Evolutionary conservation across 1,140 invertebrate genomes (phyloP).

Genomic region (Agrypnia vestita): DNA sequence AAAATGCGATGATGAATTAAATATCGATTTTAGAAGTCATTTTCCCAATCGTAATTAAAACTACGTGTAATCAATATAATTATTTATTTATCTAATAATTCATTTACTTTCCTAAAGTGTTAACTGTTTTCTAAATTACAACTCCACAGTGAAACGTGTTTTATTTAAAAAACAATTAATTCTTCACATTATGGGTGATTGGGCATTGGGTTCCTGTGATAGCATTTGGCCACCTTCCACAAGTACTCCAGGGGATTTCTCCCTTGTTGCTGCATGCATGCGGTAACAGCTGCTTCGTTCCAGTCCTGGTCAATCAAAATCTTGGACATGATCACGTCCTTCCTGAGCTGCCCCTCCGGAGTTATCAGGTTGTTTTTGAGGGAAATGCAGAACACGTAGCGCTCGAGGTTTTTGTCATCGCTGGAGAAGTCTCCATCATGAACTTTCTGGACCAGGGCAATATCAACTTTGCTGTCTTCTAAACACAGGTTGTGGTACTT

Average conservation of each 20-base stretch:
- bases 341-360: slow-evolving; percentile 60
- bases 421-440: slow-evolving; percentile 61
- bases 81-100: too few relatives aligned
- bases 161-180: too few relatives aligned
- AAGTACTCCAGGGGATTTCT: slow-evolving; percentile 62
- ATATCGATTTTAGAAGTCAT: too few relatives aligned
- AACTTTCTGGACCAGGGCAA: slow-evolving; percentile 55
- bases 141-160: too few relatives aligned
- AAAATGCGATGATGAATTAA: too few relatives aligned
- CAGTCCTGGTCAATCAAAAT: slow-evolving; percentile 52
- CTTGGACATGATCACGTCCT: slow-evolving; percentile 61
- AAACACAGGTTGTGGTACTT: slow-evolving; percentile 45
- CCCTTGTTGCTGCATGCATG: slow-evolving; percentile 61
- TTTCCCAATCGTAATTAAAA: too few relatives aligned
- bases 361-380: slow-evolving; percentile 62
- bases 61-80: too few relatives aligned
- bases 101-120: too few relatives aligned
- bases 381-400: slow-evolving; percentile 62
- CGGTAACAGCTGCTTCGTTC: slow-evolving; percentile 58
- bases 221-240: slow-evolving; percentile 62
- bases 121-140: too few relatives aligned
- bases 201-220: slow-evolving; percentile 52
- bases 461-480: slow-evolving; percentile 57
- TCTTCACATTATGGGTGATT: too few relatives aligned
- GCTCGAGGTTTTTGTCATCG: slow-evolving; percentile 58